phyloP scores from a whole-genome alignment of 2,113 vertebrate species.

The Bubo scandiacus region DNA sequence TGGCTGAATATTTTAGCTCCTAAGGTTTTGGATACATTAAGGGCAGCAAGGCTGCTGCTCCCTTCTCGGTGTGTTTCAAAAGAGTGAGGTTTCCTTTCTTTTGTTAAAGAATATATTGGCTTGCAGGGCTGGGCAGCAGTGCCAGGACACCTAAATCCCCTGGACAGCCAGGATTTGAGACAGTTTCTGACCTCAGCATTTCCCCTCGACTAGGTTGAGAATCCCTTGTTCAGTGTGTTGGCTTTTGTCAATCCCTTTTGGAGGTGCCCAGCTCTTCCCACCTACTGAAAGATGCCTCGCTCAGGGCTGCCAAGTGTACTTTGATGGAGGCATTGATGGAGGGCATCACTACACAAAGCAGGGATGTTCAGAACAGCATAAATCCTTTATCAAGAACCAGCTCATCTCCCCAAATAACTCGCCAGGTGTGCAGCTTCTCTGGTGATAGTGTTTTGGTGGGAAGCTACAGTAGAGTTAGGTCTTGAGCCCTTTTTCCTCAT shows the following conservation, averaged over 20 bases:
- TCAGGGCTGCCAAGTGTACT: neutral
- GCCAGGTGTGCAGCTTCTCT: neutral
- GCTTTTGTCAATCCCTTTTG: neutral
- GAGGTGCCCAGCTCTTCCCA: neutral
- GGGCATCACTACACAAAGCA: neutral
- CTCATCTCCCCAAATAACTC: neutral
- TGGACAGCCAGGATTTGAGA: neutral
- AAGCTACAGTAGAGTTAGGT: neutral
- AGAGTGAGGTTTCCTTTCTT: neutral
- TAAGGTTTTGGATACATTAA: neutral
- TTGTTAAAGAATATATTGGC: neutral
- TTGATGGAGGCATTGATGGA: neutral
- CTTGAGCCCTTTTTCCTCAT: neutral
- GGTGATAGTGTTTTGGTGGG: neutral
- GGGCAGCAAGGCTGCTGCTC: neutral
- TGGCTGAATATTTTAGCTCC: neutral
- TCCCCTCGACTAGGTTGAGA: neutral
- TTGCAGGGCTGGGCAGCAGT: neutral
- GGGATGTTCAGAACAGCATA: neutral
- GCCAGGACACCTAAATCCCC: neutral
- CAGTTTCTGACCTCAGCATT: neutral
- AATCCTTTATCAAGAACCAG: neutral
- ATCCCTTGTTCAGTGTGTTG: accelerated
- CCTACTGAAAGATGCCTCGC: neutral
- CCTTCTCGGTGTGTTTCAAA: neutral